Percentiles rank a stretch among this genome's conserved stretches.
phyloP scores from a whole-genome alignment of 2,888 invertebrate genomes.

The Cephalotes varians region DNA sequence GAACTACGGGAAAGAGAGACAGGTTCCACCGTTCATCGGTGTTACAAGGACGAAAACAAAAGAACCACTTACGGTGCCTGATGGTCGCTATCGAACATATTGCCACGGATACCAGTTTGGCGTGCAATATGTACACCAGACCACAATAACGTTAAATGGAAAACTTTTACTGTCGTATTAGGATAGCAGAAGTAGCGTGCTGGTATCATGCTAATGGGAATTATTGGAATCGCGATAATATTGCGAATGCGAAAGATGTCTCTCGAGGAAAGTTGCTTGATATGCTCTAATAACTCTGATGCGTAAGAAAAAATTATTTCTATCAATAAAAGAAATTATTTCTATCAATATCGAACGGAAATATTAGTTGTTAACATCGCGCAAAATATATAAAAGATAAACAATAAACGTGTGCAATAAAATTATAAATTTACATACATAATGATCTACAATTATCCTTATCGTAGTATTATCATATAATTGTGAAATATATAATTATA shows the following conservation, averaged over 20 bases:
- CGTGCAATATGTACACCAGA: constrained; percentile 6
- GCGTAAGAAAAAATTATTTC: neutral
- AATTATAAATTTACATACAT: neutral
- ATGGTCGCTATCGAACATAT: constrained; percentile 47
- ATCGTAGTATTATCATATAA: neutral
- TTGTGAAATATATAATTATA: constrained; percentile 51
- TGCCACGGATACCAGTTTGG: constrained; percentile 45
- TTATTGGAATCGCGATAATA: constrained; percentile 28
- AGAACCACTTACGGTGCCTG: constrained; percentile 19
- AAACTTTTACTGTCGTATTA: constrained; percentile 40
- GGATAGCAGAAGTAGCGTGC: neutral
- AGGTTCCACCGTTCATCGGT: neutral
- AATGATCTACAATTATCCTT: neutral
- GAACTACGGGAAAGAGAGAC: constrained; percentile 16
- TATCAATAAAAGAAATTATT: neutral
- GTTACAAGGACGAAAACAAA: constrained; percentile 47
- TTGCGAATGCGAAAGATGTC: neutral
- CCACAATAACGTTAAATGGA: constrained; percentile 50
- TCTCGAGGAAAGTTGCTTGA: neutral
- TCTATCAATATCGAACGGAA: neutral
- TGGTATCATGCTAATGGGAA: constrained; percentile 32
- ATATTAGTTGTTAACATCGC: neutral
- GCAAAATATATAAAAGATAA: neutral
- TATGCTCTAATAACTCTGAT: neutral
- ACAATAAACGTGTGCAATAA: neutral